phyloP scores from a whole-genome alignment of 1,140 invertebrate species.

The Brachionus angularis region DNA sequence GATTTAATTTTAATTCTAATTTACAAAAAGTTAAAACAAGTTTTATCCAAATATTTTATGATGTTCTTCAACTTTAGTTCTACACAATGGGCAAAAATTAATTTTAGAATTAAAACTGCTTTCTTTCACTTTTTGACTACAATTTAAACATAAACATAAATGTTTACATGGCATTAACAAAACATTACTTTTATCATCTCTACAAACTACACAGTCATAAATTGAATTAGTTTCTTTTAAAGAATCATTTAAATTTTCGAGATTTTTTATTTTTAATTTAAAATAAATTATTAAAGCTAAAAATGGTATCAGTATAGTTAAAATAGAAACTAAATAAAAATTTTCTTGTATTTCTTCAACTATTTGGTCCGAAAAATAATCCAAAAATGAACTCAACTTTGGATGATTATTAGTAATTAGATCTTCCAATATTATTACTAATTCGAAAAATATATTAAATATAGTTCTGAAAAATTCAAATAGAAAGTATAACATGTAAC shows the following conservation, averaged over 20 bases:
- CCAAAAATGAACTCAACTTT: no score
- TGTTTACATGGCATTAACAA: slow-evolving; percentile 14
- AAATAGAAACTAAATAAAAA: not conserved
- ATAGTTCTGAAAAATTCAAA: no score
- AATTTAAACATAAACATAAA: slow-evolving; percentile 3
- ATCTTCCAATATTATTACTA: no score
- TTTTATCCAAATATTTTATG: slow-evolving; percentile 4
- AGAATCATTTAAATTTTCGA: not conserved
- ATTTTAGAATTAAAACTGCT: not conserved
- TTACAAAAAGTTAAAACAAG: not conserved
- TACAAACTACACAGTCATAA: slow-evolving; percentile 14
- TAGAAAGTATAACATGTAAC: no score
- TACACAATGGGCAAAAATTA: slow-evolving; percentile 20
- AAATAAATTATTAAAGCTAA: not conserved
- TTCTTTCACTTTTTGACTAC: not conserved
- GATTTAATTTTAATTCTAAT: not conserved
- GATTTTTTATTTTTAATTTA: slow-evolving; percentile 8
- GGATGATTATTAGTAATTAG: no score
- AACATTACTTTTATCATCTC: not conserved
- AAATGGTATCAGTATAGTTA: not conserved
- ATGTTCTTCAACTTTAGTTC: not conserved
- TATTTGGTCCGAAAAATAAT: no score
- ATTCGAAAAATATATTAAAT: no score
- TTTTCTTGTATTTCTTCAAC: not conserved
- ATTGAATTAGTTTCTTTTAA: not conserved